Base-by-base conservation (phyloP, 2,888 invertebrate species). In the Pollenia amentaria region DNA sequence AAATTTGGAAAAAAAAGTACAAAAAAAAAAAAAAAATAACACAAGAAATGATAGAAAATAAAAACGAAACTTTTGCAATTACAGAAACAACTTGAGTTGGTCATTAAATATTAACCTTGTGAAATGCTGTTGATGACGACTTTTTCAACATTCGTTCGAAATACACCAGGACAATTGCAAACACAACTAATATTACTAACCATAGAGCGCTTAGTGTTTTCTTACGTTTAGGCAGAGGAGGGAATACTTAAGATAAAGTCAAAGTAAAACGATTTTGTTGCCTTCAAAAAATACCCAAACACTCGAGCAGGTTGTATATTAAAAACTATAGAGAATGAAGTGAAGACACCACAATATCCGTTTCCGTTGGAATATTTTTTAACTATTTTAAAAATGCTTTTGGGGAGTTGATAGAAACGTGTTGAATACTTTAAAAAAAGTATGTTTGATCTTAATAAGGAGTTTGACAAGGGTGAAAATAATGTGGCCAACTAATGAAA, bases 31-130 rank as follows among this genome's bases (percentile, higher is more conserved):
- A 55, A 44, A 53, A 29, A 18, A 29, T 14, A 69, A 9, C 8
- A 53, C 8, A 48, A 29, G 53, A 21, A 78, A 80, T 42, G 51
- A 70, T 67, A 55, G 64, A 76, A 76, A 69, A 65, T 72, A 64
- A 84, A 72, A 87, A 80, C 69, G 85, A 86, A 81, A 80, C 81
- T 77, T 87, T 89, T 85, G 88, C 88, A 88, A 88, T 89, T 89
- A 84, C 76, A 84, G 84, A 55, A 83, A 87, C 80, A 87, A 84
- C 80, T 87, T 76, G 83, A 87, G 88, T 86, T 91, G 90, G 91
- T 91, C 91, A 91, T 91, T 91, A 91, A 91, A 91, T 91, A 91
- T 91, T 91, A 89, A 91, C 88, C 88, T 77, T 84, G 84, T 80
- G 76, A 87, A 83, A 79, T 80, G 84, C 79, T 82, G 80, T 79